Evolutionary conservation across 2,888 invertebrate genomes (phyloP).

Genomic region (Gymnosoma rotundatum): DNA sequence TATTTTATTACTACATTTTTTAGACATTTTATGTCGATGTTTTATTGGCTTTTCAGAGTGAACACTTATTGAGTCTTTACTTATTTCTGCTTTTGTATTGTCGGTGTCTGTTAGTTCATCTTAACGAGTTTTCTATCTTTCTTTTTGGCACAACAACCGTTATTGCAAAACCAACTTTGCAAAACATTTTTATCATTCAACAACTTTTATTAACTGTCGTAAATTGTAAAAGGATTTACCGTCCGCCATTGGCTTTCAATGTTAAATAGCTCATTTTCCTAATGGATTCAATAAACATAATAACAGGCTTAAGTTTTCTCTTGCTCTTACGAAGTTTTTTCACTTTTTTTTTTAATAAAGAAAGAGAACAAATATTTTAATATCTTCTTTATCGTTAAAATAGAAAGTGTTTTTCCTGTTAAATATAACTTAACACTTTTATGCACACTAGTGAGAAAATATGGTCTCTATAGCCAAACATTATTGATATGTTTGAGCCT

Average conservation of each 20-base stretch:
- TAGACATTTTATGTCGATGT: conserved; percentile 33
- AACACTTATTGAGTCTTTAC: background rate
- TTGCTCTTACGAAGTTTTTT: background rate
- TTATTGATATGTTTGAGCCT: no score
- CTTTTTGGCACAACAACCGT: conserved; percentile 51
- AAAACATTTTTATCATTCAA: conserved; percentile 65
- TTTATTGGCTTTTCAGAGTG: conserved; percentile 30
- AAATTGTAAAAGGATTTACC: conserved; percentile 68
- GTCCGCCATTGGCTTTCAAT: conserved; percentile 59
- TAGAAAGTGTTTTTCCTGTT: background rate
- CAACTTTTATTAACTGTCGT: conserved; percentile 70
- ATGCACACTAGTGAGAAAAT: background rate
- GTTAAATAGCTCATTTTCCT: conserved; percentile 68
- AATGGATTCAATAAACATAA: conserved; percentile 68
- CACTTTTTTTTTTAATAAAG: conserved; percentile 10
- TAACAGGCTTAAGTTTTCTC: conserved; percentile 36
- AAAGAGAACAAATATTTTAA: background rate
- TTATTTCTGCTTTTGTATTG: background rate
- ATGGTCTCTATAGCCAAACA: no score
- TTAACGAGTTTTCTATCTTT: conserved; percentile 8
- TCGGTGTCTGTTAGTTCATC: conserved; percentile 31
- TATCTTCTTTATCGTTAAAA: background rate
- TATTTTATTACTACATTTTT: conserved; percentile 49
- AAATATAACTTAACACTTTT: background rate
- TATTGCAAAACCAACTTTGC: conserved; percentile 65